phyloP scores from a whole-genome alignment of 2,888 invertebrate genomes.

The Gerosis bhagava region DNA sequence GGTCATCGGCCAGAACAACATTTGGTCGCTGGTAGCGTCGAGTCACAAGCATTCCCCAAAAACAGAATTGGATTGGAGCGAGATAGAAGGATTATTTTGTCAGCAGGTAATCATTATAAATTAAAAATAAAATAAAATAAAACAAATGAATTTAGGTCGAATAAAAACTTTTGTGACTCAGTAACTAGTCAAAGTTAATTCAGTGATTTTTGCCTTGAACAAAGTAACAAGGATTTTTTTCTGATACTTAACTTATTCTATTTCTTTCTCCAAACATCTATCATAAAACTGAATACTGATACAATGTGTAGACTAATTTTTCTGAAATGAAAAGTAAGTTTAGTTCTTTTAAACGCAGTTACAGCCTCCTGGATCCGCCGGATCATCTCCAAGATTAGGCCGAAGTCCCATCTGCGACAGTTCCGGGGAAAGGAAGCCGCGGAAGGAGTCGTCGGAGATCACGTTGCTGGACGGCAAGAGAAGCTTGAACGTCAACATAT shows the following conservation, averaged over 20 bases:
- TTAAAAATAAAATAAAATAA: no score
- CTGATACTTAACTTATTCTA: no score
- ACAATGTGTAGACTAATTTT: no score
- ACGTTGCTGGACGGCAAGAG: constrained; percentile 95
- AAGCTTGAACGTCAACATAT: constrained; percentile 98
- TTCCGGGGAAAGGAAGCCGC: constrained; percentile 83
- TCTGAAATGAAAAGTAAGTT: no score
- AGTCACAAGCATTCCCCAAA: constrained; percentile 92
- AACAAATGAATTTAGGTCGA: no score
- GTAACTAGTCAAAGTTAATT: no score
- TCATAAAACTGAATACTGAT: no score
- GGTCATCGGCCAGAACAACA: constrained; percentile 94
- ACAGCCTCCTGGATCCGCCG: constrained; percentile 72
- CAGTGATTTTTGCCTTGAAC: no score
- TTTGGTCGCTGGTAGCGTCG: constrained; percentile 95
- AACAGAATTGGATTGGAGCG: constrained; percentile 94
- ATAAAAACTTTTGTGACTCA: no score
- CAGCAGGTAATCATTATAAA: constrained; percentile 93
- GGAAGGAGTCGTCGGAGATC: constrained; percentile 93
- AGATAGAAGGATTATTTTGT: constrained; percentile 97
- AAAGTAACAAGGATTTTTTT: no score
- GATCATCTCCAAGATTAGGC: constrained; percentile 72
- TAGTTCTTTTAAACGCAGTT: no score
- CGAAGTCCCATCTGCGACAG: constrained; percentile 67
- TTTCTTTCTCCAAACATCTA: no score